Conservation (phyloP, 2,797 vertebrate species). For the Myotis findleyi region DNA sequence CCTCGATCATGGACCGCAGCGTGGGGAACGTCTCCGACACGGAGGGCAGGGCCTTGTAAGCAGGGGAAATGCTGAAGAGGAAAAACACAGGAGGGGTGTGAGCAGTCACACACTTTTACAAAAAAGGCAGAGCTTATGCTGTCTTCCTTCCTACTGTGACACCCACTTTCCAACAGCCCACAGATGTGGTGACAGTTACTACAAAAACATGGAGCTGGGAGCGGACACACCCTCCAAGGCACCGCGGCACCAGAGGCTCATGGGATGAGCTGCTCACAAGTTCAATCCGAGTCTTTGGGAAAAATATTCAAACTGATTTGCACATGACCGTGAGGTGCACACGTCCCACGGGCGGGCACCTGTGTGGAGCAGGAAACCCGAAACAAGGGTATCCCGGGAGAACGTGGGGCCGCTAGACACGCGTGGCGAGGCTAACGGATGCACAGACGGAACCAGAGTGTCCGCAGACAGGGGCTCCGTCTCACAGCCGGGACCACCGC, state of each 20-base stretch:
- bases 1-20: conserved; percentile 96
- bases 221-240: neutral
- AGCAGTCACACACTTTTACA: neutral
- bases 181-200: rapidly evolving
- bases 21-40: conserved; percentile 97
- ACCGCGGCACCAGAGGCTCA: too few relatives aligned
- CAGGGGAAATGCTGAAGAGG: conserved; percentile 92
- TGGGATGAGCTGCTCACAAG: rapidly evolving
- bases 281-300: neutral
- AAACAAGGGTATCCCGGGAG: neutral
- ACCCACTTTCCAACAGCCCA: neutral
- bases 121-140: neutral
- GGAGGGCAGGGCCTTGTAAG: conserved; percentile 95
- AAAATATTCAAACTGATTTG: neutral
- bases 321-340: rapidly evolving
- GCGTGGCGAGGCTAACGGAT: neutral
- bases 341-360: rapidly evolving
- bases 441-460: neutral
- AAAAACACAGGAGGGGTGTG: neutral
- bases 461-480: neutral
- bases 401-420: too few relatives aligned
- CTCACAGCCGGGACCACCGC: neutral
- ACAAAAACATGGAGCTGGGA: neutral
- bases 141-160: neutral
- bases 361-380: neutral